Percentiles rank a stretch among this genome's conserved stretches.
Conservation (phyloP, 1,140 invertebrate genomes). For the Cecropterus lyciades region DNA sequence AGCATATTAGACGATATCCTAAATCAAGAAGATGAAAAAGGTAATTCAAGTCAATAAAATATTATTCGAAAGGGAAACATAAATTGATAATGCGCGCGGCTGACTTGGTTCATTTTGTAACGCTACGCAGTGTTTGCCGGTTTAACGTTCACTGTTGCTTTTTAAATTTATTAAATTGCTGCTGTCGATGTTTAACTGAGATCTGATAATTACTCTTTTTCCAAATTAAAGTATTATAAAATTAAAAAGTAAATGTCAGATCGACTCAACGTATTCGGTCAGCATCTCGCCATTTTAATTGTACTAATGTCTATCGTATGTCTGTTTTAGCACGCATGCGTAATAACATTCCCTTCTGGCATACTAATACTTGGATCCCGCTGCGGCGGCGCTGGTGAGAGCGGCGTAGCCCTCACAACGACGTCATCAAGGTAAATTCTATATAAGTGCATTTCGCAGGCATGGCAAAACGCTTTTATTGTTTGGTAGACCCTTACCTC, state of each 20-base stretch:
- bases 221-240: neutral
- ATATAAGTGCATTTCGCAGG: conserved; percentile 49
- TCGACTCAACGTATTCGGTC: conserved; percentile 36
- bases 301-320: conserved; percentile 78
- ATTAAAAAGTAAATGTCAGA: conserved; percentile 50
- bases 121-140: conserved; percentile 66
- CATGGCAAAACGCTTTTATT: conserved; percentile 41
- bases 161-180: conserved; percentile 50
- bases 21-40: conserved; percentile 85
- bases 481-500: conserved; percentile 11
- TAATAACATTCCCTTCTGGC: conserved; percentile 84
- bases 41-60: conserved; percentile 79
- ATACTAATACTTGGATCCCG: conserved; percentile 79
- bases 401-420: conserved; percentile 39
- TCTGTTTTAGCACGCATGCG: conserved; percentile 83
- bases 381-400: conserved; percentile 62
- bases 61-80: conserved; percentile 56
- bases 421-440: conserved; percentile 68
- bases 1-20: conserved; percentile 89
- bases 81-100: conserved; percentile 59
- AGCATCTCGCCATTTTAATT: conserved; percentile 39
- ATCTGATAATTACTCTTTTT: conserved; percentile 53
- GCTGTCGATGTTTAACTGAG: conserved; percentile 41
- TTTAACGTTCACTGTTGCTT: conserved; percentile 53
- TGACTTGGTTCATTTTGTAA: conserved; percentile 64